Base-by-base conservation (phyloP, 2,797 vertebrate species). In the Adrianichthys oophorus region DNA sequence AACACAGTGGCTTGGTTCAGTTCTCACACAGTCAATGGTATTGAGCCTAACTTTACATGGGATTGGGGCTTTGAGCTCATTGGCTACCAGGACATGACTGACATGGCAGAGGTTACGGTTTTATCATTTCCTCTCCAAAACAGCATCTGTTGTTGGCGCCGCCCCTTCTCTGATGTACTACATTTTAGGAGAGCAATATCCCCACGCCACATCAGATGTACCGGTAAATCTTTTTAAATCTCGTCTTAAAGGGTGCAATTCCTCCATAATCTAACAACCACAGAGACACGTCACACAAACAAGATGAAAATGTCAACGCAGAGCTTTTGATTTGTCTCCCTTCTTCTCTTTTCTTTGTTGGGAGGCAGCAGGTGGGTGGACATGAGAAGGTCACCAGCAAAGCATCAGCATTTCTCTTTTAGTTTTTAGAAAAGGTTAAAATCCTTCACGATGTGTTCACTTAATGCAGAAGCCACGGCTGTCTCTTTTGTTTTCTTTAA, bases 331-430 rank as follows among this genome's bases (percentile, higher is more conserved):
- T 59, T 53, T 59, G 40, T 68, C 18, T 1, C 1, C 6, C 3
- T 47, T 57, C n/a, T 52, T 47, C 42, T 18, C 6, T 41, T 59
- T 8, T 59, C 61, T 63, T 32, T 47, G 45, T 32, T 65, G 0
- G 5, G 13, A 23, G 48, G 18, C 10, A 43, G 52, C 16, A n/a
- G 41, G 42, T 62, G 52, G 65, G 48, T 0, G 4, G 45, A 53
- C 43, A 50, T 17, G 41, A 58, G 29, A 44, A 19, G 44, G 16
- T 71, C 41, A 58, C 16, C 37, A 41, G 53, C 16, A 24, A 64
- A 17, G 29, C 10, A 23, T 51, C 4, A 13, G 15, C 14, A 15
- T n/a, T n/a, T 42, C 18, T 12, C 7, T 51, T 14, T 2, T n/a
- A 32, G 26, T 2, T 19, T 12, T 43, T 19, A 48, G 23, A 40